These are phyloP conservation scores for Paguma larvata DNA, from an alignment of 2,797 vertebrate genomes.

Conservation along the genomic window DNA sequence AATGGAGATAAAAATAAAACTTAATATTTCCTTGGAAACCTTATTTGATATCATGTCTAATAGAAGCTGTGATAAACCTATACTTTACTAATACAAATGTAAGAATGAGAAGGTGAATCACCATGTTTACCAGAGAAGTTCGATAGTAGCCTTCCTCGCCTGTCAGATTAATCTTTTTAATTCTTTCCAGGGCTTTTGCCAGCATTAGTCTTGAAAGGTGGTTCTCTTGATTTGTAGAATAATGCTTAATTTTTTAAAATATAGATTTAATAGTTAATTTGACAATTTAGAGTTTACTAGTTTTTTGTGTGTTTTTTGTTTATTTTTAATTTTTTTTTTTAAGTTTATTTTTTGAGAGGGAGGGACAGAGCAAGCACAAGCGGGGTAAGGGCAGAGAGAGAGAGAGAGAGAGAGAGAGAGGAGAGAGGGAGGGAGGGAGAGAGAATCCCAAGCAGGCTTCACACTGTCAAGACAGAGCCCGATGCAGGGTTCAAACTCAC, in stretches of 20 bases:
- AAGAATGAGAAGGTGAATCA: neutral
- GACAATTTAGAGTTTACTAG: neutral
- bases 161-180: conserved; percentile 20
- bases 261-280: conserved; percentile 30
- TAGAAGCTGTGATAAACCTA: neutral
- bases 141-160: neutral
- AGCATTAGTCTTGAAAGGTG: neutral
- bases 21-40: neutral
- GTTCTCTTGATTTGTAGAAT: conserved; percentile 26
- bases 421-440: too few species aligned
- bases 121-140: conserved; percentile 37
- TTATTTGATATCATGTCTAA: neutral
- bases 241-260: neutral
- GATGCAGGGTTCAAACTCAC: too few species aligned
- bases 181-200: conserved; percentile 18
- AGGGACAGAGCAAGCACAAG: too few species aligned
- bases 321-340: too few species aligned
- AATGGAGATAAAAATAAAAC: neutral
- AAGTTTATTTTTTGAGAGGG: too few species aligned
- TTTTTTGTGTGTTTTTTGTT: neutral
- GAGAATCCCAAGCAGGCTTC: too few species aligned
- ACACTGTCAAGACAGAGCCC: too few species aligned
- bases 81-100: neutral
- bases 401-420: too few species aligned
- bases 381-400: too few species aligned